A percentile compares a stretch with the other conserved stretches of the same genome.
Evolutionary conservation across 2,888 invertebrate genomes (phyloP).

Genomic region (Coenonympha arcania): DNA sequence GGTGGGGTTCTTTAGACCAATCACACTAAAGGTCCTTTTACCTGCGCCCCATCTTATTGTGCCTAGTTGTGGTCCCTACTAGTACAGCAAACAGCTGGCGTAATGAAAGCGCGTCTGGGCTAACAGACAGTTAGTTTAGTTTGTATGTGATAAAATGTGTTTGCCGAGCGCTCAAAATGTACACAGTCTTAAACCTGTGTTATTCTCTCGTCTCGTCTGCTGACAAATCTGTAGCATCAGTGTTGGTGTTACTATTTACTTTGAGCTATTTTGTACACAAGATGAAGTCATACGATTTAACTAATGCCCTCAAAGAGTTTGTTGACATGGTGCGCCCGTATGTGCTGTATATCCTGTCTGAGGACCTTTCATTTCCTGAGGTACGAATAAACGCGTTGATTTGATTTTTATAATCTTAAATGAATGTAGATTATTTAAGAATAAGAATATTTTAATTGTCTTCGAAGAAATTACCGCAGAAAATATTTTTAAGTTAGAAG

Average conservation of each 20-base stretch:
- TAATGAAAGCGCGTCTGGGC: slow-evolving; percentile 8
- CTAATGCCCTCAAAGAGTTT: slow-evolving; percentile 37
- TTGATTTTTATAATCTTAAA: too few relatives aligned
- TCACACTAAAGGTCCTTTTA: slow-evolving; percentile 38
- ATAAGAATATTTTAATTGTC: neutral
- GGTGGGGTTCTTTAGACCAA: slow-evolving; percentile 28
- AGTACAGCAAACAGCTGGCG: slow-evolving; percentile 26
- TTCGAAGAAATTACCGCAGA: neutral
- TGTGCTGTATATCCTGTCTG: slow-evolving; percentile 26
- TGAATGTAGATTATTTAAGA: too few relatives aligned
- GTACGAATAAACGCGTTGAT: slow-evolving; percentile 37
- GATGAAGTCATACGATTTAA: slow-evolving; percentile 38
- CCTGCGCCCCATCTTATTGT: slow-evolving; percentile 42
- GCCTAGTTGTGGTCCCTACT: slow-evolving; percentile 4
- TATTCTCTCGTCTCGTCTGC: slow-evolving; percentile 17
- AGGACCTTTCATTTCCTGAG: slow-evolving; percentile 34
- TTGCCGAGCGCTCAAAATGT: slow-evolving; percentile 11
- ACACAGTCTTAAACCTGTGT: slow-evolving; percentile 17
- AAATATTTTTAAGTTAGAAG: neutral
- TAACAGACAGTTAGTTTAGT: neutral
- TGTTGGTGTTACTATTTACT: slow-evolving; percentile 35
- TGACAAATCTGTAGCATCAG: slow-evolving; percentile 31
- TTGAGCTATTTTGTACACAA: slow-evolving; percentile 34
- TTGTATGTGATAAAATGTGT: slow-evolving; percentile 3
- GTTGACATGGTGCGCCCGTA: slow-evolving; percentile 42